Base-by-base conservation (phyloP, 2,113 vertebrate genomes). In the Nymphicus hollandicus region DNA sequence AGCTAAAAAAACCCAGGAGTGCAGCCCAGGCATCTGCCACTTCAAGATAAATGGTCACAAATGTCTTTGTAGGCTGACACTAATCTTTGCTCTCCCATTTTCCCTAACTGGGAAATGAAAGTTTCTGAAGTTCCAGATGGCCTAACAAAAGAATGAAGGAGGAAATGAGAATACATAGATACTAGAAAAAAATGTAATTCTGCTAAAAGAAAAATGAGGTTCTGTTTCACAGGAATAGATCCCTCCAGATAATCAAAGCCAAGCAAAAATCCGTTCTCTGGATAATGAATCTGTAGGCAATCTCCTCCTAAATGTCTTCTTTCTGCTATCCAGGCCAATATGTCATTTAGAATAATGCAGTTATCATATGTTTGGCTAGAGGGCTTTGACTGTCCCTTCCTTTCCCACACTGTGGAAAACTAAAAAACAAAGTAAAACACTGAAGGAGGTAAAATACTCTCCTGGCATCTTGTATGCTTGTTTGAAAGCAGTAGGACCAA, bases 341-440 rank as follows among this genome's bases (percentile, higher is more conserved):
- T 13, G 43, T 86, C 55, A 93, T 90, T 91, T 73, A 83, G 39
- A 93, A 80, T 90, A 93, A 94, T 88, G 39, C 70, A 91, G 87
- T 7, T 77, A 68, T 94, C 55, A 7, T 17, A 41, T 13, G 25
- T 94, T 89, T 93, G 53, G 46, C 37, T 50, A 93, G 53, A 72
- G 17, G 66, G 39, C 53, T 91, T 81, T 86, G 52, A 89, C 17
- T 81, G 61, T 60, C 19, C 39, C 29, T 85, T 87, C 25, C 74
- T 47, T 73, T 74, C 33, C 47, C 56, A 88, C 24, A 52, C 11
- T 29, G 52, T 35, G 27, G 47, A 73, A 93, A 88, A 92, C 8
- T 3, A 33, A 50, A 73, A 58, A 58, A n/a, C n/a, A 58, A 58
- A 58, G 55, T 13, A 58, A 23, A 58, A 58, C 22, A 8, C 44